phyloP scores from a whole-genome alignment of 2,888 invertebrate species.

The Drosophila imparisetae region DNA sequence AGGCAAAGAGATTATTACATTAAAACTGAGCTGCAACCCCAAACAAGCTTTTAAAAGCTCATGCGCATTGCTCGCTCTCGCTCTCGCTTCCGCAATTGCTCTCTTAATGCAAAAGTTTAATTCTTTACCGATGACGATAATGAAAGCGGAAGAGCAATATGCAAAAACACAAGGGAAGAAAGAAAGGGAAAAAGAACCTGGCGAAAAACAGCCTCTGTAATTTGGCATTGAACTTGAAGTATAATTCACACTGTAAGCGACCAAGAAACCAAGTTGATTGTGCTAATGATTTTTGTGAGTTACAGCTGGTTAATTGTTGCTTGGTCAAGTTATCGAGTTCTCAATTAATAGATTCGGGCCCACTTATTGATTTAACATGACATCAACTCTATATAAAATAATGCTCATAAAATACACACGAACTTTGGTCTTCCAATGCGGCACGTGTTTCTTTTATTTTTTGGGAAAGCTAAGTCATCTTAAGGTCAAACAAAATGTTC shows the following conservation, averaged over 20 bases:
- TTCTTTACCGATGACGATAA: conserved; percentile 22
- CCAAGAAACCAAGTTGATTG: conserved; percentile 10
- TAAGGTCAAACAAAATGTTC: conserved; percentile 64
- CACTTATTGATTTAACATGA: conserved; percentile 46
- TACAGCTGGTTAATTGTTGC: background rate
- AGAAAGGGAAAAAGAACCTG: conserved; percentile 8
- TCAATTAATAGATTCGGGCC: background rate
- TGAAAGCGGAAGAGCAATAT: conserved; percentile 13
- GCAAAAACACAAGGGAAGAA: conserved; percentile 28
- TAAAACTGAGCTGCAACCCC: background rate
- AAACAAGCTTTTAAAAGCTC: conserved; percentile 10
- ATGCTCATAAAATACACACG: conserved; percentile 8
- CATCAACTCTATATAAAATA: conserved; percentile 31
- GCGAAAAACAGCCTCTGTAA: conserved; percentile 37
- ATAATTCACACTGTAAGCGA: conserved; percentile 8
- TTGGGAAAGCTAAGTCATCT: conserved; percentile 65
- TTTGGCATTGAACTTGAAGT: conserved; percentile 72
- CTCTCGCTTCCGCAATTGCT: conserved; percentile 11
- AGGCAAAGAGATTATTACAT: background rate
- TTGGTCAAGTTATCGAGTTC: background rate
- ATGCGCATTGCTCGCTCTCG: conserved; percentile 38
- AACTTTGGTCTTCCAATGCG: conserved; percentile 68
- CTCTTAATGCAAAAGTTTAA: conserved; percentile 21
- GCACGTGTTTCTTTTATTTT: conserved; percentile 42
- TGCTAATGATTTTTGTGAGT: conserved; percentile 3